Conservation (phyloP, 2,797 vertebrate genomes). For the Saxicola maurus region DNA sequence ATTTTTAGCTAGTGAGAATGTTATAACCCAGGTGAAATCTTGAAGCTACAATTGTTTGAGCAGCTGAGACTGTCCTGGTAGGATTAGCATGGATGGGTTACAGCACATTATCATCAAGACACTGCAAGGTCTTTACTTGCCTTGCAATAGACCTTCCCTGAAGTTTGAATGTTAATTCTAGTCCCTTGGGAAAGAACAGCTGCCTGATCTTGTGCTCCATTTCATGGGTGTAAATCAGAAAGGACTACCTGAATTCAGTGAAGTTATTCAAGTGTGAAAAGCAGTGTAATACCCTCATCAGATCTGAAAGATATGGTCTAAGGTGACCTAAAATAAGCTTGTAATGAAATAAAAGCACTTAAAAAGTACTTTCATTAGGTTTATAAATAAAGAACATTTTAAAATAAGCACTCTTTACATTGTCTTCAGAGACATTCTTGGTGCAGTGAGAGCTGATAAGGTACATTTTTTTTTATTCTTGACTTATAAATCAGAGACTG, state of each 20-base stretch:
- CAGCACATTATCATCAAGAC: background rate
- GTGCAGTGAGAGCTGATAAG: background rate
- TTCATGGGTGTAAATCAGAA: conserved; percentile 2
- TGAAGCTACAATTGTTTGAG: background rate
- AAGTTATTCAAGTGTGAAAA: background rate
- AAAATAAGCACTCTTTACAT: background rate
- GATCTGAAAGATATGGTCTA: background rate
- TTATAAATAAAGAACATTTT: background rate
- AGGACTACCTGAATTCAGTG: background rate
- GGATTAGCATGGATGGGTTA: background rate
- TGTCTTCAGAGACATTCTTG: background rate
- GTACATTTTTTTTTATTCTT: background rate
- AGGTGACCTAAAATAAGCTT: background rate
- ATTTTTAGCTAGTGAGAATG: background rate
- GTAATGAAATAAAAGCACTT: background rate
- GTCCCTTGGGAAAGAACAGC: background rate
- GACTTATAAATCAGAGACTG: background rate
- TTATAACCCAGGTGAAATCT: background rate
- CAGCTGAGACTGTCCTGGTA: background rate
- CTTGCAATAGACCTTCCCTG: background rate
- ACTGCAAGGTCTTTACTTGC: background rate
- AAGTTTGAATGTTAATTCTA: conserved; percentile 29
- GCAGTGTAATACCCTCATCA: background rate
- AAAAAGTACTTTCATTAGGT: background rate
- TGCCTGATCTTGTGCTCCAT: background rate